Evolutionary conservation across 2,888 invertebrate species (phyloP).

Genomic region (Drosophila longiperda): DNA sequence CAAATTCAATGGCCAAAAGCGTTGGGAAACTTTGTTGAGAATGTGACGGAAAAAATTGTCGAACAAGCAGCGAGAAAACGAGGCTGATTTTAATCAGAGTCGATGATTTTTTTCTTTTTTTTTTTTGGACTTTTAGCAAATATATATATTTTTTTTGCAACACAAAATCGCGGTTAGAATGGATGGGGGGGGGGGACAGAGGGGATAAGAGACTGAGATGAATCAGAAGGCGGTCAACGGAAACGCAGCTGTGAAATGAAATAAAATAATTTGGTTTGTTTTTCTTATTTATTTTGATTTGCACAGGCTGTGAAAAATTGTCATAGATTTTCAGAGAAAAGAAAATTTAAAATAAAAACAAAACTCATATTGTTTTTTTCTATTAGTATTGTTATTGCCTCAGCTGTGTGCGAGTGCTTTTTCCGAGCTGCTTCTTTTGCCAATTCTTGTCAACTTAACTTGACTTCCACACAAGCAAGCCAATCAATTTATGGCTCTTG

Average conservation of each 20-base stretch:
- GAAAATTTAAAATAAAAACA: not conserved
- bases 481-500: conserved; percentile 32
- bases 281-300: conserved; percentile 24
- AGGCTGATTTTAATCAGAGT: conserved; percentile 69
- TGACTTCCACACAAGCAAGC: conserved; percentile 29
- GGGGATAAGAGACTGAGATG: conserved; percentile 36
- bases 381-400: conserved; percentile 38
- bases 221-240: conserved; percentile 73
- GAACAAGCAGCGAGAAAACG: conserved; percentile 59
- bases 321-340: conserved; percentile 31
- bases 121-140: conserved; percentile 15
- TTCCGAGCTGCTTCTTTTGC: conserved; percentile 1
- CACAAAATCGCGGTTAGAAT: not conserved
- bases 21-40: conserved; percentile 61
- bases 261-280: conserved; percentile 30
- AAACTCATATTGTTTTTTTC: conserved; percentile 17
- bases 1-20: conserved; percentile 67
- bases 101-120: conserved; percentile 18
- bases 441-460: conserved; percentile 32
- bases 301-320: conserved; percentile 39
- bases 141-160: not conserved
- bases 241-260: conserved; percentile 59
- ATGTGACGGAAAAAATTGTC: conserved; percentile 65
- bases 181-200: not conserved
- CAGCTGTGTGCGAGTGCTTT: conserved; percentile 56